Conservation (phyloP, 2,797 vertebrate species). For the Tragelaphus eurycerus region DNA sequence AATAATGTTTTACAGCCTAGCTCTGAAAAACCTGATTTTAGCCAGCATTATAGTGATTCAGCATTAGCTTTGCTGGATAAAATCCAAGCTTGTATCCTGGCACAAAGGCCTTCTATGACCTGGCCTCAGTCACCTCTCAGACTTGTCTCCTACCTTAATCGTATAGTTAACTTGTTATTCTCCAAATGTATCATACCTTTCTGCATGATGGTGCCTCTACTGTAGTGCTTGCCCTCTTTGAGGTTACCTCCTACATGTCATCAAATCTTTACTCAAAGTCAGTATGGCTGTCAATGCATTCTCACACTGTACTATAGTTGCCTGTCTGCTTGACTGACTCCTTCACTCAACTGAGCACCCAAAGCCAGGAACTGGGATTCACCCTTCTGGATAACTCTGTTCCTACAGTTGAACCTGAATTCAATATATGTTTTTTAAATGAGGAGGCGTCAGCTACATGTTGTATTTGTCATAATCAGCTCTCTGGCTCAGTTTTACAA, state of each 20-base stretch:
- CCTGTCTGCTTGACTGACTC: neutral
- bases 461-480: neutral
- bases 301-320: neutral
- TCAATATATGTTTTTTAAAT: neutral
- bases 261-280: neutral
- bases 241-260: neutral
- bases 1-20: neutral
- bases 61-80: neutral
- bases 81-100: slow-evolving; percentile 9
- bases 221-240: neutral
- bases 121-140: neutral
- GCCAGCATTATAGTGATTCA: neutral
- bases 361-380: neutral
- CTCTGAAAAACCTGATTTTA: neutral
- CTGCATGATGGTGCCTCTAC: neutral
- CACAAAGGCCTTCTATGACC: neutral
- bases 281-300: neutral
- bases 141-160: neutral
- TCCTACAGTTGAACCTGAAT: neutral
- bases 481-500: neutral
- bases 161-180: neutral
- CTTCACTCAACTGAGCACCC: neutral
- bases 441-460: neutral
- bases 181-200: neutral
- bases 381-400: neutral